A percentile compares a stretch with the other conserved stretches of the same genome.
These are phyloP conservation scores for Ibidorhyncha struthersii DNA, from an alignment of 2,113 vertebrate species.

Conservation along the genomic window DNA sequence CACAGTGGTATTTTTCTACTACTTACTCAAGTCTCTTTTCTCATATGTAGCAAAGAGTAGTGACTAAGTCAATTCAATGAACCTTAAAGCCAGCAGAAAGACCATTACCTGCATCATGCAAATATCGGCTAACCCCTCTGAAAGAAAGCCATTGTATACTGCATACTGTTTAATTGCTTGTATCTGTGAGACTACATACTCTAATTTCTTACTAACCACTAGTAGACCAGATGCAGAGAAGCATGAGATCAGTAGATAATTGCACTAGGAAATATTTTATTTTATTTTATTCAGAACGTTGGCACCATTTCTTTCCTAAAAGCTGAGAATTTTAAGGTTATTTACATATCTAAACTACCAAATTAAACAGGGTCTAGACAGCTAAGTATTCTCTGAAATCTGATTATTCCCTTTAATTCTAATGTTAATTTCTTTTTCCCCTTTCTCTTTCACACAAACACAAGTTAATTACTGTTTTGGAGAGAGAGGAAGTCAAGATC, in stretches of 20 bases:
- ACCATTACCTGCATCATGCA: neutral
- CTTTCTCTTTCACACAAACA: neutral
- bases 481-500: neutral
- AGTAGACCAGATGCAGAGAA: neutral
- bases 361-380: neutral
- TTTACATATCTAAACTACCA: neutral
- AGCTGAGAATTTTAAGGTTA: neutral
- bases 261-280: neutral
- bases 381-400: neutral
- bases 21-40: neutral
- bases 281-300: neutral
- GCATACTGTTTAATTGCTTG: neutral
- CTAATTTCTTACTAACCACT: neutral
- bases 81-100: neutral
- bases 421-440: neutral
- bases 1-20: neutral
- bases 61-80: neutral
- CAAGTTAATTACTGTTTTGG: neutral
- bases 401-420: neutral
- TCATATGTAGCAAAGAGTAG: neutral
- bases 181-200: neutral
- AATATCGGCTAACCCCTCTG: accelerated
- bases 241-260: neutral
- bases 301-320: neutral
- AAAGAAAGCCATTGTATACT: neutral